phyloP scores from a whole-genome alignment of 2,797 vertebrate genomes.

The Tachyglossus aculeatus region DNA sequence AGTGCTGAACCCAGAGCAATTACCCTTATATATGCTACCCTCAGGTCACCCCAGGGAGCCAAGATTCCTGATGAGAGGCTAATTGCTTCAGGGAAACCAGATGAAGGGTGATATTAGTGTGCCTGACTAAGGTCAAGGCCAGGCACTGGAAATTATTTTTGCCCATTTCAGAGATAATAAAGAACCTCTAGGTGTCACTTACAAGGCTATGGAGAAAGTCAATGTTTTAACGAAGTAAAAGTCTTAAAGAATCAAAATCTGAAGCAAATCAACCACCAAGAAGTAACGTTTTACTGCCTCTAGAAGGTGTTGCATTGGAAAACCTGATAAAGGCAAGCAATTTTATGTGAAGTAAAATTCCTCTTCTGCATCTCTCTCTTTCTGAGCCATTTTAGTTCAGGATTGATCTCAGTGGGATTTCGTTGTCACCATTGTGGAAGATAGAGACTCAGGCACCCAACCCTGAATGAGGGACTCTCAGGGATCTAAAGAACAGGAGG shows the following conservation, averaged over 20 bases:
- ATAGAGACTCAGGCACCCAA: too few species aligned
- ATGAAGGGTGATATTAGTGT: neutral
- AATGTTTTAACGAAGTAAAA: slow-evolving; percentile 3
- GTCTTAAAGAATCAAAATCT: neutral
- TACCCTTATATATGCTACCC: too few species aligned
- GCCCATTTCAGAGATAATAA: slow-evolving; percentile 14
- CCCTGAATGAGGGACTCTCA: too few species aligned
- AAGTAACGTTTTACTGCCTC: too few species aligned
- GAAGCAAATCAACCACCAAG: slow-evolving; percentile 8
- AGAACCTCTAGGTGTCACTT: slow-evolving; percentile 15
- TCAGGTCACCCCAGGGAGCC: neutral
- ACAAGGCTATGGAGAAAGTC: neutral
- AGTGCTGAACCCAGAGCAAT: too few species aligned
- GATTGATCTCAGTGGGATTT: too few species aligned
- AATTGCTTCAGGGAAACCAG: neutral
- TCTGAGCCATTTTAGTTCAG: too few species aligned
- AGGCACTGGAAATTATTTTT: neutral
- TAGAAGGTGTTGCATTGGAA: too few species aligned
- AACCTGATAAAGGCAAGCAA: too few species aligned
- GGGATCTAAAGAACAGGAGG: slow-evolving; percentile 39
- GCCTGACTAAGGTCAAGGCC: neutral
- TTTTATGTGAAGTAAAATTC: too few species aligned
- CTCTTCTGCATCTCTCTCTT: too few species aligned
- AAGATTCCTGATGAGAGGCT: neutral
- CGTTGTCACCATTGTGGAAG: too few species aligned